Percentiles rank a stretch among this genome's conserved stretches.
These are phyloP conservation scores for Drosophila baimaii DNA, from an alignment of 1,140 invertebrate genomes.

Conservation along the genomic window DNA sequence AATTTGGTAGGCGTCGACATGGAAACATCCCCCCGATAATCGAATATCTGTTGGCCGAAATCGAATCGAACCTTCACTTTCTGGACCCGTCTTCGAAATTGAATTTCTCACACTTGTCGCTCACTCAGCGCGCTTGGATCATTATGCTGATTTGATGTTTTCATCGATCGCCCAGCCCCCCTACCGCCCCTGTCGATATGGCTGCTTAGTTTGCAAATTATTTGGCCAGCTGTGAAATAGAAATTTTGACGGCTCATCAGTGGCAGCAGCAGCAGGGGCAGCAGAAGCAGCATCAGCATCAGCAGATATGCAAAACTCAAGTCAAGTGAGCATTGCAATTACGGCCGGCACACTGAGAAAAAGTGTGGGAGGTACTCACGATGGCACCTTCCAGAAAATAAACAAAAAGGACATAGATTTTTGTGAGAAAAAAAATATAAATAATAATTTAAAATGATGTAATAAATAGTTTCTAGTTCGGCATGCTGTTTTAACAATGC, in stretches of 20 bases:
- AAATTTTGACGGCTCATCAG: slow-evolving; percentile 65
- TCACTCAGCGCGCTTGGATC: slow-evolving; percentile 38
- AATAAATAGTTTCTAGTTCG: too few species aligned
- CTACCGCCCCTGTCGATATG: slow-evolving; percentile 47
- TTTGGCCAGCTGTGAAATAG: slow-evolving; percentile 49
- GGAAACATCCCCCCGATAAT: slow-evolving; percentile 30
- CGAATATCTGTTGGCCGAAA: slow-evolving; percentile 20
- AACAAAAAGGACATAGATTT: too few species aligned
- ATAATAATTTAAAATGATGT: too few species aligned
- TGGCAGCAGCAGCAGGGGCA: neutral
- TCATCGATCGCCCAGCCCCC: slow-evolving; percentile 57
- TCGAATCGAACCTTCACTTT: slow-evolving; percentile 57
- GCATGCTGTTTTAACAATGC: too few species aligned
- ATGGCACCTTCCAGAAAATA: too few species aligned
- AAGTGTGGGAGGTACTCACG: too few species aligned
- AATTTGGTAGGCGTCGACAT: slow-evolving; percentile 60
- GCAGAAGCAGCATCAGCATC: neutral
- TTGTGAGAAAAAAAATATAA: too few species aligned
- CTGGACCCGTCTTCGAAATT: slow-evolving; percentile 48
- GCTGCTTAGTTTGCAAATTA: slow-evolving; percentile 51
- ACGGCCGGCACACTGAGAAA: neutral
- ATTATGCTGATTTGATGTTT: slow-evolving; percentile 68
- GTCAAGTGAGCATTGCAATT: slow-evolving; percentile 18
- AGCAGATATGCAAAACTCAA: slow-evolving; percentile 26
- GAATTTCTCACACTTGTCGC: slow-evolving; percentile 79